Evolutionary conservation across 2,113 vertebrate genomes (phyloP).

Genomic region (Ammodytes marinus): DNA sequence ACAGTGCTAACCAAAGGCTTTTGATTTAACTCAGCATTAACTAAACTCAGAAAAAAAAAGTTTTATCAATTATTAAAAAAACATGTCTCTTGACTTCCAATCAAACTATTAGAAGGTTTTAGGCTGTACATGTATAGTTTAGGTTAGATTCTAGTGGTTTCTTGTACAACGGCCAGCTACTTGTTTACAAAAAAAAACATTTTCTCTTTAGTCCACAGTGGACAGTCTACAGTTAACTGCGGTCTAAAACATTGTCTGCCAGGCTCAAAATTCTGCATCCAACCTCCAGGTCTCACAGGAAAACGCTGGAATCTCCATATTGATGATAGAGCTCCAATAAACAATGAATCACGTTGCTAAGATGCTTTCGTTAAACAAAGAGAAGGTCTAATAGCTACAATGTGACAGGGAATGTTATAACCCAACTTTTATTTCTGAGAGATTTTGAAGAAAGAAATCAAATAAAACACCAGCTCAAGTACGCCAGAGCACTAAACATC

Average conservation of each 20-base stretch:
- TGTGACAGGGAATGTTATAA: constrained; percentile 29
- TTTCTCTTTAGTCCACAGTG: constrained; percentile 52
- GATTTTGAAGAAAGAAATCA: constrained; percentile 15
- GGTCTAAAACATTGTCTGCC: constrained; percentile 83
- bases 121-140: constrained; percentile 38
- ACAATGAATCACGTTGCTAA: constrained; percentile 81
- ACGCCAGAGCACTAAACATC: constrained; percentile 15
- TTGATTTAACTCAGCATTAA: constrained; percentile 56
- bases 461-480: constrained; percentile 30
- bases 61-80: not conserved
- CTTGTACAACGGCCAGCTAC: constrained; percentile 14
- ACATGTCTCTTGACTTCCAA: not conserved
- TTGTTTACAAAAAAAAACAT: constrained; percentile 11
- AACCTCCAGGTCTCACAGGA: constrained; percentile 86
- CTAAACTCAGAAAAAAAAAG: not conserved
- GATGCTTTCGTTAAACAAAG: constrained; percentile 58
- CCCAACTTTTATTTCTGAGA: constrained; percentile 7
- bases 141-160: constrained; percentile 25
- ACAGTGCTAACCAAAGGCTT: not conserved
- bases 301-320: constrained; percentile 85
- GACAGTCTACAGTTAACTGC: constrained; percentile 72
- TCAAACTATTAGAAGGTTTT: not conserved
- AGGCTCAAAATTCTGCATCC: constrained; percentile 87
- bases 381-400: constrained; percentile 29
- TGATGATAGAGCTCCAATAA: constrained; percentile 81